These are phyloP conservation scores for Cyphomyrus plagiostoma DNA, from an alignment of 2,113 vertebrate species.

Conservation along the genomic window DNA sequence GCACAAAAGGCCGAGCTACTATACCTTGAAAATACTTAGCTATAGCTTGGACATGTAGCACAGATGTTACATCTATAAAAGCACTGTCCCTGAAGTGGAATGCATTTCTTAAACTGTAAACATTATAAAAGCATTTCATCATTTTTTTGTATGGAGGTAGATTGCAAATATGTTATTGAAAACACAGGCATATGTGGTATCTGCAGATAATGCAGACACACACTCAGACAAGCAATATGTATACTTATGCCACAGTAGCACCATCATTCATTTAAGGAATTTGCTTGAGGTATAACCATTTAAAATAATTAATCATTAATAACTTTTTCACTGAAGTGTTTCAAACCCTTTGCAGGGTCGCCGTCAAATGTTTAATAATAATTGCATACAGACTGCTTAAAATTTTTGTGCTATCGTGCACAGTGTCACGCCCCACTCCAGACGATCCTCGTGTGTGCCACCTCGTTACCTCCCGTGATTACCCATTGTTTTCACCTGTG, in stretches of 20 bases:
- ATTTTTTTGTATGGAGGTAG: neutral
- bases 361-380: neutral
- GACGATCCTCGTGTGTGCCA: too few species aligned
- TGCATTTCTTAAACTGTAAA: neutral
- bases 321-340: neutral
- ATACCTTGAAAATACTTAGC: neutral
- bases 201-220: neutral
- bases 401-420: neutral
- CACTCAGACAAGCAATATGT: neutral
- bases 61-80: neutral
- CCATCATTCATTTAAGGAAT: neutral
- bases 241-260: neutral
- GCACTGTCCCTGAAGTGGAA: neutral
- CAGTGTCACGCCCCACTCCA: too few species aligned
- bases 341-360: neutral
- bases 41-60: neutral
- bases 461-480: too few species aligned
- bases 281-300: neutral
- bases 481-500: too few species aligned
- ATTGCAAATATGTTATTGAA: neutral
- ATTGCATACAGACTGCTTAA: neutral
- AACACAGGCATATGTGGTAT: neutral
- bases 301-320: neutral
- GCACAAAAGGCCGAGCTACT: neutral
- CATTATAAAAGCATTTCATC: neutral